These are phyloP conservation scores for Eciton burchellii DNA, from an alignment of 1,140 invertebrate genomes.

Conservation along the genomic window DNA sequence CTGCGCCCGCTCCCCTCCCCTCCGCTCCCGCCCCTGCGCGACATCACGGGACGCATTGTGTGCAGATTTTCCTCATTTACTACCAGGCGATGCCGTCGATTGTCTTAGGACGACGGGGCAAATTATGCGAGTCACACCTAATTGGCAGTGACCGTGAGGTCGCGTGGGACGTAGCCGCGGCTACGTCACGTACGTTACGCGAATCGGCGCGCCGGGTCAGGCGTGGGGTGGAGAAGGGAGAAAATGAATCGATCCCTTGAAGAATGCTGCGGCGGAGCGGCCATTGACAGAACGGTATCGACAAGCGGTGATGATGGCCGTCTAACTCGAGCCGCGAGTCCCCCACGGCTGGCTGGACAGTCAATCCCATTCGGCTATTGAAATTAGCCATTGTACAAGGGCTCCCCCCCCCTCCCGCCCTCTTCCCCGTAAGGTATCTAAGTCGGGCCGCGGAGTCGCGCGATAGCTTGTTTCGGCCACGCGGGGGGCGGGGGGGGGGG, in stretches of 20 bases:
- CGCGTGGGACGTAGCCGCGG: slow-evolving; percentile 62
- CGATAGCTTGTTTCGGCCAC: no score
- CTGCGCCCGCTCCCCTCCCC: background rate
- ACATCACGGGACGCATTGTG: slow-evolving; percentile 70
- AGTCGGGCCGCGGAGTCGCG: no score
- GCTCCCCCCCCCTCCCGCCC: no score
- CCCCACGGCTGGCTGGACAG: no score
- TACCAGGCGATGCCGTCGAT: slow-evolving; percentile 72
- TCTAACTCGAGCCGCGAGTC: no score
- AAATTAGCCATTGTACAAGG: no score
- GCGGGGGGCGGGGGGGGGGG: no score
- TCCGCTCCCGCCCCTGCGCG: slow-evolving; percentile 2
- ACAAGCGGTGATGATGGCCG: no score
- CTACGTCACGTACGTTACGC: slow-evolving; percentile 53
- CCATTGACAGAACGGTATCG: no score
- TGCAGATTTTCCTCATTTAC: slow-evolving; percentile 79
- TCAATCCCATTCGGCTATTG: no score
- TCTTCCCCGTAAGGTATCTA: no score
- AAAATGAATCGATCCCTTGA: background rate
- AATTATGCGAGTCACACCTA: slow-evolving; percentile 76
- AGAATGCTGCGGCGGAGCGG: no score
- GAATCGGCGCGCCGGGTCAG: slow-evolving; percentile 41
- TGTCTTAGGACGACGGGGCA: slow-evolving; percentile 71
- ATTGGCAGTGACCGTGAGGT: slow-evolving; percentile 78
- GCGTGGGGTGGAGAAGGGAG: background rate